These are phyloP conservation scores for Clytia hemisphaerica DNA, from an alignment of 30 jellyfish, hydroid and myxozoan genomes.

Conservation along the genomic window DNA sequence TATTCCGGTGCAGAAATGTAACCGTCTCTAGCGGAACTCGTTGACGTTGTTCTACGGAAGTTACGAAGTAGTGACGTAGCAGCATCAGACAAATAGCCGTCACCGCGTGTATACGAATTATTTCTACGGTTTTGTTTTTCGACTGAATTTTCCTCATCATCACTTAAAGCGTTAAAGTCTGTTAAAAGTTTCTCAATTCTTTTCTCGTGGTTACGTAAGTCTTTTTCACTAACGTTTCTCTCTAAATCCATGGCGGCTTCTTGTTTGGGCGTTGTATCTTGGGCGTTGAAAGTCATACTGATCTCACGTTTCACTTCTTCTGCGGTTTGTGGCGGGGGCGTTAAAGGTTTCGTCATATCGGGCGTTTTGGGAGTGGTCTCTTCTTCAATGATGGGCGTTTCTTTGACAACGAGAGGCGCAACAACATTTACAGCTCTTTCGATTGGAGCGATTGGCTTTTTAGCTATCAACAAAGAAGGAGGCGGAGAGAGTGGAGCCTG, in stretches of 20 bases:
- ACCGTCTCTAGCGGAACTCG: conserved; percentile 52
- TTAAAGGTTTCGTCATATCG: background rate
- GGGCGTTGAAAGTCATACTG: background rate
- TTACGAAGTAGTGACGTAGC: conserved; percentile 38
- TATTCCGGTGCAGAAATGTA: conserved; percentile 92
- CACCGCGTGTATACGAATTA: background rate
- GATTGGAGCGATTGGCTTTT: too few species aligned
- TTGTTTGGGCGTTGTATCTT: background rate
- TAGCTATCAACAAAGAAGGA: too few species aligned
- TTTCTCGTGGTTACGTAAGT: conserved; percentile 70
- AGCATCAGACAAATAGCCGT: conserved; percentile 60
- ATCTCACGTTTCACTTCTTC: background rate
- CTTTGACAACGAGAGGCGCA: conserved; percentile 24
- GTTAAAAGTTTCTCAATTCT: conserved; percentile 73
- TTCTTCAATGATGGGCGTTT: background rate
- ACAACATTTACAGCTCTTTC: conserved; percentile 29
- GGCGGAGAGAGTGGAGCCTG: background rate
- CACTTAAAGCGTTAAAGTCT: conserved; percentile 43
- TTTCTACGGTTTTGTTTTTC: background rate
- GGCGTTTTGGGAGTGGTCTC: conserved; percentile 1
- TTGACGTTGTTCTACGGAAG: background rate
- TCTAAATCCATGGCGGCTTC: background rate
- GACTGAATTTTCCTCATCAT: conserved; percentile 14
- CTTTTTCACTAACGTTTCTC: conserved; percentile 75
- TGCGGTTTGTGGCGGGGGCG: background rate